These are phyloP conservation scores for Antechinus stuartii DNA, from an alignment of 2,113 vertebrate species.

Conservation along the genomic window DNA sequence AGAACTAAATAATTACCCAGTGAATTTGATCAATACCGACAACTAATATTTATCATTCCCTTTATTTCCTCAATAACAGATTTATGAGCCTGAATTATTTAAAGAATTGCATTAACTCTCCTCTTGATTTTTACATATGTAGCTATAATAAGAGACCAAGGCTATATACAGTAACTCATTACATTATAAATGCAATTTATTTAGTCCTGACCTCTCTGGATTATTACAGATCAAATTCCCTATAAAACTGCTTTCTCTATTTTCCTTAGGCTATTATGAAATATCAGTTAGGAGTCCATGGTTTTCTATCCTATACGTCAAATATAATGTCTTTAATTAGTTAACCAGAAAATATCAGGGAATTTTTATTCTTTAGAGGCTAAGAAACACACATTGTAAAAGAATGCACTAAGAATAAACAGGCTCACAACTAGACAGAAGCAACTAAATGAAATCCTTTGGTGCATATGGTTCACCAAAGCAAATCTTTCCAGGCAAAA, in stretches of 20 bases:
- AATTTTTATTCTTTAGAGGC: not conserved
- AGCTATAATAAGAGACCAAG: not conserved
- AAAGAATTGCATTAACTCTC: not conserved
- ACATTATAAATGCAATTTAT: not conserved
- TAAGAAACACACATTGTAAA: not conserved
- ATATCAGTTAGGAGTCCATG: not conserved
- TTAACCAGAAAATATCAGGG: not conserved
- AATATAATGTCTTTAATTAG: not conserved
- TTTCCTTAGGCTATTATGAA: not conserved
- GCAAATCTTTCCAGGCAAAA: not conserved
- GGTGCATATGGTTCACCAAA: not conserved
- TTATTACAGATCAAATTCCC: not conserved
- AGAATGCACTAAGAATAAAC: not conserved
- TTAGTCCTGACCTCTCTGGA: not conserved
- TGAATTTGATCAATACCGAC: not conserved
- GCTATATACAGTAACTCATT: not conserved
- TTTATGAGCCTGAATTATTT: not conserved
- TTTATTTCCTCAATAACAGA: not conserved
- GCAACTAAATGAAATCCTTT: too few relatives aligned
- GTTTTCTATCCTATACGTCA: not conserved
- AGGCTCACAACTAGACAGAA: not conserved
- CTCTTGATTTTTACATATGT: not conserved
- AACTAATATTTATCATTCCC: not conserved
- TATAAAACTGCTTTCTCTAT: not conserved
- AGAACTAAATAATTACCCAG: not conserved